Conservation (phyloP, 2,888 invertebrate species). For the Exephanes ischioxanthus region DNA sequence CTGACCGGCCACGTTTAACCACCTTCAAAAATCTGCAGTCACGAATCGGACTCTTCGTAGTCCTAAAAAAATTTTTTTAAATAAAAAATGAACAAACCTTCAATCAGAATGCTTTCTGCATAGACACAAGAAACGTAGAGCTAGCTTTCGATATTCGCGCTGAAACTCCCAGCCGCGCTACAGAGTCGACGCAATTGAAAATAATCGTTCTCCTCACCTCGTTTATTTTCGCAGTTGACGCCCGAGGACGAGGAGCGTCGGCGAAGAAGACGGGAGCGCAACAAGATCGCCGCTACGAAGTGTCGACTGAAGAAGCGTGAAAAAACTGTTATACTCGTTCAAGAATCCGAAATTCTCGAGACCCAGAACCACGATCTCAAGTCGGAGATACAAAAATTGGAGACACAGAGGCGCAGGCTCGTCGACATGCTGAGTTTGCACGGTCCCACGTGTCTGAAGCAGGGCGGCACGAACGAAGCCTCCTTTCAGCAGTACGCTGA, state of each 20-base stretch:
- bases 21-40: background rate
- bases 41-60: background rate
- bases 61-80: background rate
- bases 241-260: slow-evolving; percentile 96
- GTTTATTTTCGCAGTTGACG: slow-evolving; percentile 88
- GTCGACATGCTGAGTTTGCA: slow-evolving; percentile 93
- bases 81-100: background rate
- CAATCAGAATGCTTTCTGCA: too few relatives aligned
- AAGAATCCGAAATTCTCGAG: slow-evolving; percentile 94
- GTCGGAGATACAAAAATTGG: slow-evolving; percentile 92
- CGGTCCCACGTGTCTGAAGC: slow-evolving; percentile 89
- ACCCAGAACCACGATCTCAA: slow-evolving; percentile 94
- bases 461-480: slow-evolving; percentile 83
- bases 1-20: background rate
- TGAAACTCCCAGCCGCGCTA: too few relatives aligned
- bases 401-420: slow-evolving; percentile 91
- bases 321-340: slow-evolving; percentile 93
- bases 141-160: too few relatives aligned
- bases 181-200: background rate
- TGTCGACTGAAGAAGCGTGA: slow-evolving; percentile 97
- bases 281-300: slow-evolving; percentile 97
- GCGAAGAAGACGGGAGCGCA: slow-evolving; percentile 93
- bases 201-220: slow-evolving; percentile 7
- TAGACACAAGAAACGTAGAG: too few relatives aligned
- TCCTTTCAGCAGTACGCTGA: slow-evolving; percentile 83